Base-by-base conservation (phyloP, 2,113 vertebrate genomes). In the Ciconia stormi region DNA sequence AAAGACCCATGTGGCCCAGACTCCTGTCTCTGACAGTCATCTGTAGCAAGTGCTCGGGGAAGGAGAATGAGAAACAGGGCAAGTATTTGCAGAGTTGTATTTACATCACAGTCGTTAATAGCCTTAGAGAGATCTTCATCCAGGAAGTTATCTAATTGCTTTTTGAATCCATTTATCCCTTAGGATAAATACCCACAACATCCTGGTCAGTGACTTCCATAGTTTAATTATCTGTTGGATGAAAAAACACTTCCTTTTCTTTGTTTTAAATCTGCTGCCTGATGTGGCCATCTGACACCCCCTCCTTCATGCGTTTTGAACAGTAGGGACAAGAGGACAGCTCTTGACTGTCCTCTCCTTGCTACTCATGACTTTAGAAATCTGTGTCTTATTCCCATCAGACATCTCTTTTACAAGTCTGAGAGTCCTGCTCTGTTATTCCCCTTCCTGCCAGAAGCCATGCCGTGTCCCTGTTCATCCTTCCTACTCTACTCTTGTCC, bases 101-200 rank as follows among this genome's bases (percentile, higher is more conserved):
- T 97, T 96, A 76, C 82, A 91, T 90, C 96, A 82, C 66, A 38
- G 84, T 72, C 27, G 38, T 90, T 96, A 96, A 95, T 85, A 87
- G 91, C 91, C 84, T 96, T 81, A 32, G 72, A 84, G 89, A 95
- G 47, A 78, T 89, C 89, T 84, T 44, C 87, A 79, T 94, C 91
- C 95, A 95, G 96, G 96, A 96, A 97, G 91, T 80, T 61, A 74
- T 21, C 93, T 95, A 96, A 97, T 93, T 90, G 96, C 87, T 96
- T 82, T 96, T 80, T n/a, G 92, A 94, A 96, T 94, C 87, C 95
- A 96, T 96, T 96, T 94, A 91, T 96, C 95, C 93, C 91, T 85
- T 22, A 94, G 93, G 93, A 94, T 82, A 76, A 97, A 94, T 95
- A 82, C 62, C 90, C 93, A 80, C 90, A 94, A 61, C 87, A 96